Conservation (phyloP, 2,113 vertebrate species). For the Elephantulus edwardii region DNA sequence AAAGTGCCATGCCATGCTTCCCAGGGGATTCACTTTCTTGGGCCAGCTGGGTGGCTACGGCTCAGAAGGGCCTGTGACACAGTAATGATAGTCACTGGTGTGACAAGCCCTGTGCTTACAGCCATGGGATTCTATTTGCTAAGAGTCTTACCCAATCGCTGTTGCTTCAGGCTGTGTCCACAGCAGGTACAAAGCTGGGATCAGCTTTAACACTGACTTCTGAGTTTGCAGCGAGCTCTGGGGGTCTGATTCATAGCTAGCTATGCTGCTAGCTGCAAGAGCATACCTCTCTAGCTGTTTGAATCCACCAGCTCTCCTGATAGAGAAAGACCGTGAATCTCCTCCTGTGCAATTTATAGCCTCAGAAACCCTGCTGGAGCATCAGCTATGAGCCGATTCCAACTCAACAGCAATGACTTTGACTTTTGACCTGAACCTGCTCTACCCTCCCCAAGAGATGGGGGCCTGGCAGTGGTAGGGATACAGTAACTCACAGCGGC, state of each 20-base stretch:
- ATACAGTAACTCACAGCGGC: not conserved
- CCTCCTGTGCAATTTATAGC: too few species aligned
- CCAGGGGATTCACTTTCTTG: not conserved
- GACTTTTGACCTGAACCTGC: not conserved
- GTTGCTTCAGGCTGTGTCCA: not conserved
- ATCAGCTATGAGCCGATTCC: too few species aligned
- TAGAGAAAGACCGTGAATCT: too few species aligned
- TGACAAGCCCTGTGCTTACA: not conserved
- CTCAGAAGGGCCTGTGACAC: accelerated
- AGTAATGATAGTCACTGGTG: not conserved
- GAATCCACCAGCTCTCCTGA: too few species aligned
- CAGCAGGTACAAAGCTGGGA: too few species aligned
- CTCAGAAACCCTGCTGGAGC: too few species aligned
- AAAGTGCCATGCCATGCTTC: accelerated
- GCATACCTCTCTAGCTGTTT: too few species aligned
- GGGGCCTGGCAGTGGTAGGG: not conserved
- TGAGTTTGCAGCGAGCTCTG: too few species aligned
- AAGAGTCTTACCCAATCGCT: not conserved
- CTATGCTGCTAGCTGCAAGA: too few species aligned
- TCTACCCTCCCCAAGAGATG: accelerated
- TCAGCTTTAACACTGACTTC: too few species aligned
- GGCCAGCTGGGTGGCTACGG: not conserved
- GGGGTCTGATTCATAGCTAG: too few species aligned
- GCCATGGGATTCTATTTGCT: not conserved
- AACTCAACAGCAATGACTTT: too few species aligned